These are phyloP conservation scores for Sphaeridia pumilis DNA, from an alignment of 2,888 invertebrate species.

Conservation along the genomic window DNA sequence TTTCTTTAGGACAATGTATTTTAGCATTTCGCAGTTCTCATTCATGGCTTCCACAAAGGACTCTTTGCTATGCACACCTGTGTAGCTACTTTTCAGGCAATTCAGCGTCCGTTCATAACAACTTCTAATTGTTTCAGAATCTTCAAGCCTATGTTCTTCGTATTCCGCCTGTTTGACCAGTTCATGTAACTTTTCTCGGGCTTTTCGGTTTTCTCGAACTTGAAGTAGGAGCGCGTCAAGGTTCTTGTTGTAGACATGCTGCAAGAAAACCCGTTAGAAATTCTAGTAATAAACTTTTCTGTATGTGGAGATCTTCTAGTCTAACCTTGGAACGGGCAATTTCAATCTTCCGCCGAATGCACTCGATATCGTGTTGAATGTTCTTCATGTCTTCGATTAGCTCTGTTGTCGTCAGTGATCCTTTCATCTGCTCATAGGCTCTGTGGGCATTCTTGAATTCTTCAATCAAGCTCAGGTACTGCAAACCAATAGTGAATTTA, in stretches of 20 bases:
- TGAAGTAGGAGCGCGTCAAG: not conserved
- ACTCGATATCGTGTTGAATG: constrained; percentile 13
- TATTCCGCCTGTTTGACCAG: constrained; percentile 6
- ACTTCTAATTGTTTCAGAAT: constrained; percentile 1
- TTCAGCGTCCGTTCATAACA: constrained; percentile 2
- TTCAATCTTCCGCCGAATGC: constrained; percentile 10
- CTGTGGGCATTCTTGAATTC: constrained; percentile 11
- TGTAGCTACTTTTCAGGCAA: constrained; percentile 3
- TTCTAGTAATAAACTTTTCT: too few relatives aligned
- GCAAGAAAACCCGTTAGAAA: too few relatives aligned
- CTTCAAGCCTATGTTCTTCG: constrained; percentile 7
- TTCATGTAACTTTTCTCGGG: constrained; percentile 4
- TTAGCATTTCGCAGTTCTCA: constrained; percentile 7
- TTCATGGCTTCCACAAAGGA: constrained; percentile 9
- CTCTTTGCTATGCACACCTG: constrained; percentile 3
- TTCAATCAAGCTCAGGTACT: constrained; percentile 9
- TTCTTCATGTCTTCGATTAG: constrained; percentile 13
- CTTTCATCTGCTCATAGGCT: constrained; percentile 5
- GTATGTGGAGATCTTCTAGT: too few relatives aligned
- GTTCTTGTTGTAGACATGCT: constrained; percentile 5
- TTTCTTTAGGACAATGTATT: constrained; percentile 8
- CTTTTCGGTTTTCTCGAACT: constrained; percentile 8
- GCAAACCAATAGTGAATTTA: not conserved
- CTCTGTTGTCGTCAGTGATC: constrained; percentile 1
- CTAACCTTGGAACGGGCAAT: constrained; percentile 7